Evolutionary conservation across 2,888 invertebrate genomes (phyloP).

Genomic region (Gymnoscelis rufifasciata): DNA sequence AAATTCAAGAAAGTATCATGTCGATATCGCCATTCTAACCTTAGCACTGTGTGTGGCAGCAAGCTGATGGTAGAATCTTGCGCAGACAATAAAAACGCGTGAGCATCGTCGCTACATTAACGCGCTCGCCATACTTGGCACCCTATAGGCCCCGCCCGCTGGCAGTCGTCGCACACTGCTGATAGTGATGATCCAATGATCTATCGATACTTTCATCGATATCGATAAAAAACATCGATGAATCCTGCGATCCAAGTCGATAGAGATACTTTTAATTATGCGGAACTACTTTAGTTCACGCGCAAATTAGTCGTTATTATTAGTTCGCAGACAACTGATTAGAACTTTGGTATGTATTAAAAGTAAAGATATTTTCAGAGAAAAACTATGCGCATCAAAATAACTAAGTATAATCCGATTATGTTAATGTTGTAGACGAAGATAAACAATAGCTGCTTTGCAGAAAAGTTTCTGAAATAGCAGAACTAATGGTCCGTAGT

Average conservation of each 20-base stretch:
- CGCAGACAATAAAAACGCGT: conserved; percentile 61
- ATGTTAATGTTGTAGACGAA: background rate
- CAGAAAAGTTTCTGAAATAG: conserved; percentile 14
- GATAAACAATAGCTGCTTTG: background rate
- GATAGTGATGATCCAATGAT: conserved; percentile 55
- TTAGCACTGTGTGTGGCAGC: conserved; percentile 52
- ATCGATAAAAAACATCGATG: conserved; percentile 4
- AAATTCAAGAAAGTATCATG: no score
- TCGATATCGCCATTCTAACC: conserved; percentile 15
- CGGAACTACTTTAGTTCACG: no score
- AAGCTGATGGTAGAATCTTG: conserved; percentile 53
- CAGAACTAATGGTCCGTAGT: conserved; percentile 21
- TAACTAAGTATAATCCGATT: background rate
- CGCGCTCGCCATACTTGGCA: conserved; percentile 78
- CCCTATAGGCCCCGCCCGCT: conserved; percentile 62
- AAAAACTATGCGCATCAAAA: background rate
- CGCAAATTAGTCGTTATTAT: no score
- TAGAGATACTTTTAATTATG: no score
- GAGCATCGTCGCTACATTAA: conserved; percentile 67
- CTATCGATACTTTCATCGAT: conserved; percentile 43
- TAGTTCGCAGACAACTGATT: no score
- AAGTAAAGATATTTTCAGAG: no score
- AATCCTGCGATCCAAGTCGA: no score
- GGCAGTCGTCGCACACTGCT: conserved; percentile 51
- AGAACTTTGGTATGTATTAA: no score